Evolutionary conservation across 2,888 invertebrate species (phyloP).

Genomic region (Brenthis hecate): DNA sequence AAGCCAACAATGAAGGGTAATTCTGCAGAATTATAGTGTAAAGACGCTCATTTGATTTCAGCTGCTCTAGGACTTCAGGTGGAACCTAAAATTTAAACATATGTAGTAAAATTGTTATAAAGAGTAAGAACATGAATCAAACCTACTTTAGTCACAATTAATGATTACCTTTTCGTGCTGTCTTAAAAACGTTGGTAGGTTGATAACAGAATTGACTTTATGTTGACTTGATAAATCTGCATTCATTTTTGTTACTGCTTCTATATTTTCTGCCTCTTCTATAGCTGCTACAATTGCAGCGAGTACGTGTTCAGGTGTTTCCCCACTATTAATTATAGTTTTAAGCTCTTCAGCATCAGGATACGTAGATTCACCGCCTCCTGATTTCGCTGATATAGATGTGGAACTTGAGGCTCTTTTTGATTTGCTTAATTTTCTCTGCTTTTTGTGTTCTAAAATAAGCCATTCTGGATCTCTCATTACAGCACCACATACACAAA

Average conservation of each 20-base stretch:
- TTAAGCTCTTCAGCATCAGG: conserved; percentile 86
- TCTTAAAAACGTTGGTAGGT: conserved; percentile 89
- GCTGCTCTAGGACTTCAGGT: conserved; percentile 86
- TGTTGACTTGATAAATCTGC: conserved; percentile 67
- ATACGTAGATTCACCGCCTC: conserved; percentile 81
- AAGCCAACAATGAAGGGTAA: conserved; percentile 86
- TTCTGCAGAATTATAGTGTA: conserved; percentile 88
- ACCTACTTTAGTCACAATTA: neutral
- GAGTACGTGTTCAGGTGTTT: conserved; percentile 85
- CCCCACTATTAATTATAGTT: conserved; percentile 86
- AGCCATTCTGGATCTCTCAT: conserved; percentile 96
- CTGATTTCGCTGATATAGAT: conserved; percentile 74
- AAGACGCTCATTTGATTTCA: conserved; percentile 84
- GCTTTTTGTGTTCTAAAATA: conserved; percentile 84
- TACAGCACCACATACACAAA: conserved; percentile 92
- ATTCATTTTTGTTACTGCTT: conserved; percentile 73
- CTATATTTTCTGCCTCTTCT: conserved; percentile 75
- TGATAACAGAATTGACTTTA: conserved; percentile 86
- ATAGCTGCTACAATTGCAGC: conserved; percentile 84
- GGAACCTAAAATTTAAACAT: conserved; percentile 80
- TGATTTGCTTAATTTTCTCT: conserved; percentile 74
- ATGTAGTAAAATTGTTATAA: neutral
- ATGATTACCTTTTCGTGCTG: conserved; percentile 86
- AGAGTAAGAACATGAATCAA: neutral
- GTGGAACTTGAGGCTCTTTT: conserved; percentile 78